Conservation (phyloP, 2,797 vertebrate species). For the Mastacembelus armatus region DNA sequence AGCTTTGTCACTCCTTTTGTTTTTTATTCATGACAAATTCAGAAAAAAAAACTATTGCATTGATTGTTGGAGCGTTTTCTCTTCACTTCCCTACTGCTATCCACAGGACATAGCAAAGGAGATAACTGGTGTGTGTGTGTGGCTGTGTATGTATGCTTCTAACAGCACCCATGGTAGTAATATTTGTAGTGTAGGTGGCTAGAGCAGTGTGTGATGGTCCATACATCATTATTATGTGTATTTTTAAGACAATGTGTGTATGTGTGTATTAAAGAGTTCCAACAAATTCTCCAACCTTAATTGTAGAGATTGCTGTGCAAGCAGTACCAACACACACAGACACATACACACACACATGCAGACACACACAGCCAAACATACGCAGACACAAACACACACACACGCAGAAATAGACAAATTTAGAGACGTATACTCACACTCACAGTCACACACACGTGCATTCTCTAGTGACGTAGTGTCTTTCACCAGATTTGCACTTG, state of each 20-base stretch:
- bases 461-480: too few relatives aligned
- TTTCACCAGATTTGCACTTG: too few relatives aligned
- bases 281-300: too few relatives aligned
- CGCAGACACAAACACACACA: too few relatives aligned
- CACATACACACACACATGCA: too few relatives aligned
- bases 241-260: background rate
- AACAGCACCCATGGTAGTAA: too few relatives aligned
- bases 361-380: too few relatives aligned
- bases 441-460: too few relatives aligned
- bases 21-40: slow-evolving; percentile 11
- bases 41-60: slow-evolving; percentile 13
- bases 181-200: background rate
- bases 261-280: background rate
- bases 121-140: slow-evolving; percentile 1
- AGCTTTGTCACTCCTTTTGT: background rate
- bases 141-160: slow-evolving; percentile 13
- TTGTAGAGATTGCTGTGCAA: too few relatives aligned
- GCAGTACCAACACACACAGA: too few relatives aligned
- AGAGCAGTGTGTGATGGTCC: background rate
- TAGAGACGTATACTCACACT: too few relatives aligned
- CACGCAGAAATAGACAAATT: too few relatives aligned
- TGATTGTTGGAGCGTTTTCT: slow-evolving; percentile 15
- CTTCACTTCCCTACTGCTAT: background rate
- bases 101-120: background rate
- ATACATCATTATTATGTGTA: background rate